Evolutionary conservation across 2,888 invertebrate genomes (phyloP), one percentile per base, ranked within the genome.

Genomic region (Drosophila pseudotakahashii): DNA sequence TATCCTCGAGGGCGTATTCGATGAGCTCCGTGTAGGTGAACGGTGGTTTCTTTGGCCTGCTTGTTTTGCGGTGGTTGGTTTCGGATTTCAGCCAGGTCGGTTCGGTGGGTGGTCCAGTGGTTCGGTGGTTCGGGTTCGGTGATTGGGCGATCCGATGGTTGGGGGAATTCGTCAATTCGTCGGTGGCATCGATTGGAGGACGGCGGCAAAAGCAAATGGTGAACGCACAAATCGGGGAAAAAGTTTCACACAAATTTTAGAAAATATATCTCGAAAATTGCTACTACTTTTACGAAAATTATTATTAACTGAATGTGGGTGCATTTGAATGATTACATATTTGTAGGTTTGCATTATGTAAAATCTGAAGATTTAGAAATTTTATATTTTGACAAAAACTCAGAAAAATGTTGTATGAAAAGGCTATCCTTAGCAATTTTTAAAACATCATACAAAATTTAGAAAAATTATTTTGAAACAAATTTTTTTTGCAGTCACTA

Each of bases 11-110:
- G 47, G 97, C 97, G 88, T 96, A 95, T 92, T 97, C 97, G 81
- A 98, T 97, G 81, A 98, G 93, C 92, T 98, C 97, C 2, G 97
- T 97, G 89, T 97, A 98, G 0, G 97, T 98, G 89, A 96, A 97
- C 0, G 97, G 97, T 19, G 97, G 97, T 89, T 98, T 98, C 89
- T 95, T 95, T 54, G 94, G 94, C 70, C 94, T 94, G 77, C 77
- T 82, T 73, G 79, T 84, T 75, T 83, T 86, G 89, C 84, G 89
- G 89, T 89, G 83, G 82, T 85, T 78, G 71, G 62, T 64, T 62
- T 60, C 36, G 41, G 54, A n/a, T 53, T 60, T 44, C 57, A 58
- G 30, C 26, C 13, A 11, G 13, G 16, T 30, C 30, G 37, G 19
- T 48, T 52, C 48, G 37, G 51, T 57, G 41, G 71, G 48, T 54